A percentile compares a stretch with the other conserved stretches of the same genome.
These are phyloP conservation scores for Drosophila baimaii DNA, from an alignment of 1,140 invertebrate species.

Conservation along the genomic window DNA sequence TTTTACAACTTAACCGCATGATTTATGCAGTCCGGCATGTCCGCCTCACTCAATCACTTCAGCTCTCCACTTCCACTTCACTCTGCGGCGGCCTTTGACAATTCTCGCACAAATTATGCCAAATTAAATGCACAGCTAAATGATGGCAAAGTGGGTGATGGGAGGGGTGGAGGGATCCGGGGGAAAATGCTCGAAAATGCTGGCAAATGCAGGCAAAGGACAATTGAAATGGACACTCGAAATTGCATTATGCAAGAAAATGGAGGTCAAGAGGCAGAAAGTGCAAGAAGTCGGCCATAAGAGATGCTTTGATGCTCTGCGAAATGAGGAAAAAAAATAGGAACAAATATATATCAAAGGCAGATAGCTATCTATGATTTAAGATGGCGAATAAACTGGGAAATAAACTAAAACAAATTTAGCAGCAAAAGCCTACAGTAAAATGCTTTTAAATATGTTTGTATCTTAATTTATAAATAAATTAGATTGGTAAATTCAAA, in stretches of 20 bases:
- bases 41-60: conserved; percentile 40
- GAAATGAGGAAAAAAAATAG: neutral
- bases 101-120: conserved; percentile 70
- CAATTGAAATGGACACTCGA: conserved; percentile 33
- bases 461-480: too few species aligned
- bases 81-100: conserved; percentile 35
- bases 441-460: too few species aligned
- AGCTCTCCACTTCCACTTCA: conserved; percentile 1
- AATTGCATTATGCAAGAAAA: conserved; percentile 39
- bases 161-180: neutral
- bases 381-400: neutral
- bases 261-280: conserved; percentile 25
- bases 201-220: conserved; percentile 19
- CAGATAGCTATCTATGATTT: neutral
- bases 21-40: conserved; percentile 63
- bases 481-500: too few species aligned
- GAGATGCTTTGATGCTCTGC: conserved; percentile 3
- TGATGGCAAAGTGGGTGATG: neutral
- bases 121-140: conserved; percentile 67
- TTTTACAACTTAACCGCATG: conserved; percentile 71
- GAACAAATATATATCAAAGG: neutral
- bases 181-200: conserved; percentile 16
- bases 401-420: too few species aligned
- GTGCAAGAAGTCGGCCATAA: neutral
- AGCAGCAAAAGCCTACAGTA: too few species aligned